Percentiles rank a stretch among this genome's conserved stretches.
Conservation (phyloP, 2,888 invertebrate species). For the Entomobrya proxima region DNA sequence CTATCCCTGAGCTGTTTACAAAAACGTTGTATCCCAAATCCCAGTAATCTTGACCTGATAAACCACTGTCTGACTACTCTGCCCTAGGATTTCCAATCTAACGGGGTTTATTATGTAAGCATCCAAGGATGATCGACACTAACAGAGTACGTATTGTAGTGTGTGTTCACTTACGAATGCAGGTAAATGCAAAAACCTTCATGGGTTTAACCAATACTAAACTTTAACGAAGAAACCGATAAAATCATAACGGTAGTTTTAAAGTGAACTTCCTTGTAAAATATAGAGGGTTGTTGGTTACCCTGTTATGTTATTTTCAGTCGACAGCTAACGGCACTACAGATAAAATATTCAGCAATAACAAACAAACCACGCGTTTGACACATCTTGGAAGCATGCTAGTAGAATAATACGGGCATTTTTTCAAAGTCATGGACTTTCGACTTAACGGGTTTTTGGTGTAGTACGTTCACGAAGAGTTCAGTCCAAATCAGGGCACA, state of each 20-base stretch:
- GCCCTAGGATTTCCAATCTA: not conserved
- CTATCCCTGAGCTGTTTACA: not conserved
- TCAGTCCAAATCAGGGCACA: no score
- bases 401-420: no score
- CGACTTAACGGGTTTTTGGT: no score
- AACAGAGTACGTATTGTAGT: no score
- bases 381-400: not conserved
- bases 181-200: not conserved
- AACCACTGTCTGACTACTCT: not conserved
- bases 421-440: no score
- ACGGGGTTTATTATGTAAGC: not conserved
- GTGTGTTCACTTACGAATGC: not conserved
- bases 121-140: no score
- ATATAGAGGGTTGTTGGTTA: no score
- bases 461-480: no score
- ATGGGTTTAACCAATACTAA: not conserved
- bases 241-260: not conserved
- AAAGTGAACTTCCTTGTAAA: not conserved
- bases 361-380: not conserved
- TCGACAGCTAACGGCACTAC: not conserved
- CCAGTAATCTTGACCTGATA: constrained; percentile 38
- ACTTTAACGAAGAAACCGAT: not conserved
- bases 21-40: constrained; percentile 17
- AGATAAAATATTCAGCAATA: not conserved
- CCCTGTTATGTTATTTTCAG: no score